These are phyloP conservation scores for Nothocercus nigrocapillus DNA, from an alignment of 2,113 vertebrate species.

Conservation along the genomic window DNA sequence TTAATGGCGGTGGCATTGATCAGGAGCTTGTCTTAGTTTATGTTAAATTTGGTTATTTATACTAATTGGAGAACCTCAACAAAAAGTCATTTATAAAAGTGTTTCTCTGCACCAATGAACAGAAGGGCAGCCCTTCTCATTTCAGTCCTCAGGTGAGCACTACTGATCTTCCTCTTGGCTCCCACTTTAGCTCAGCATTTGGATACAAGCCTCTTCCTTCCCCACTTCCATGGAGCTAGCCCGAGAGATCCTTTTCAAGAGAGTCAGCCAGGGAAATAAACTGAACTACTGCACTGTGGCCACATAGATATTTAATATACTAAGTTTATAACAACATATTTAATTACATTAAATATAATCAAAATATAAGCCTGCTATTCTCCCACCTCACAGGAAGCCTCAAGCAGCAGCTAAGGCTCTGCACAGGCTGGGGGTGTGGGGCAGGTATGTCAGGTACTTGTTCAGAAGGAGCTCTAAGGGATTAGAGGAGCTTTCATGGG, in stretches of 20 bases:
- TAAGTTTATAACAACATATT: background rate
- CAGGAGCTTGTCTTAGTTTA: background rate
- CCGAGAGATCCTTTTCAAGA: background rate
- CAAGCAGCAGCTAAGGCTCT: background rate
- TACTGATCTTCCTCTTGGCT: background rate
- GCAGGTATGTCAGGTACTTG: background rate
- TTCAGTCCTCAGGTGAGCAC: background rate
- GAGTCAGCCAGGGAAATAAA: background rate
- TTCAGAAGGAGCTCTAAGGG: background rate
- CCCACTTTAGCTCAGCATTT: background rate
- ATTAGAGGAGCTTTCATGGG: background rate
- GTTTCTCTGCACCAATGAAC: background rate
- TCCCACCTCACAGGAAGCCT: background rate
- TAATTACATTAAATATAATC: background rate
- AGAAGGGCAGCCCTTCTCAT: background rate
- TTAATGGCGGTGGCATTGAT: background rate
- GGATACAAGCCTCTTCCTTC: background rate
- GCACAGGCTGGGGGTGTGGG: rapidly evolving
- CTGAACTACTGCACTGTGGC: background rate
- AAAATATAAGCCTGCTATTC: background rate
- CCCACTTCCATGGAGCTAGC: rapidly evolving
- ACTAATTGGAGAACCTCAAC: background rate
- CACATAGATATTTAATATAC: background rate
- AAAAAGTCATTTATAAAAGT: background rate
- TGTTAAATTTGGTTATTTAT: background rate